Percentiles rank a stretch among this genome's conserved stretches.
phyloP scores from a whole-genome alignment of 2,113 vertebrate genomes.

The Silurus asotus region DNA sequence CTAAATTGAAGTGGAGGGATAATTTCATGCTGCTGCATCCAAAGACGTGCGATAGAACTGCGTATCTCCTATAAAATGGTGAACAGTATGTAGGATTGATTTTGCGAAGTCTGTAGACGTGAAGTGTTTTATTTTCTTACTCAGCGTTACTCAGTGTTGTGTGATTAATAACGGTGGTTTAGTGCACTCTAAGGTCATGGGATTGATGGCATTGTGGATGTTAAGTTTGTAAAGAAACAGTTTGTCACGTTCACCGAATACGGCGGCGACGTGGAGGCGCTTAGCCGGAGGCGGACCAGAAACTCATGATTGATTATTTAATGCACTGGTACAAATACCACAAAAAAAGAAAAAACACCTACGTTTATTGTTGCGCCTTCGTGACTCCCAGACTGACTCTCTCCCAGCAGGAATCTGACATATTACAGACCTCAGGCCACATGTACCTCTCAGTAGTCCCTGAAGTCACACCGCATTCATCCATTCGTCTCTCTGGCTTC shows the following conservation, averaged over 20 bases:
- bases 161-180: neutral
- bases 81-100: no score
- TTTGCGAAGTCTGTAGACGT: neutral
- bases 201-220: conserved; percentile 3
- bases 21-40: no score
- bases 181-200: neutral
- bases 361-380: neutral
- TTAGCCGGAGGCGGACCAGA: neutral
- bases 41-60: no score
- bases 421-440: conserved; percentile 7
- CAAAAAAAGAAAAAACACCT: no score
- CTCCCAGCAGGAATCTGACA: neutral
- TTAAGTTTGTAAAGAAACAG: neutral
- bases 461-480: conserved; percentile 26
- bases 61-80: no score
- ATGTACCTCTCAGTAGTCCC: neutral
- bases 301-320: conserved; percentile 2
- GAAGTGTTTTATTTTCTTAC: no score
- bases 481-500: conserved; percentile 9
- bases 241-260: neutral
- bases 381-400: conserved; percentile 2
- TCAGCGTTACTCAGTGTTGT: neutral
- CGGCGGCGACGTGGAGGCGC: neutral
- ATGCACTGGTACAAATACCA: neutral
- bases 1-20: no score